Evolutionary conservation across 92 coral and sea anemone species (phyloP).

Genomic region (Epizoanthus stellaris): DNA sequence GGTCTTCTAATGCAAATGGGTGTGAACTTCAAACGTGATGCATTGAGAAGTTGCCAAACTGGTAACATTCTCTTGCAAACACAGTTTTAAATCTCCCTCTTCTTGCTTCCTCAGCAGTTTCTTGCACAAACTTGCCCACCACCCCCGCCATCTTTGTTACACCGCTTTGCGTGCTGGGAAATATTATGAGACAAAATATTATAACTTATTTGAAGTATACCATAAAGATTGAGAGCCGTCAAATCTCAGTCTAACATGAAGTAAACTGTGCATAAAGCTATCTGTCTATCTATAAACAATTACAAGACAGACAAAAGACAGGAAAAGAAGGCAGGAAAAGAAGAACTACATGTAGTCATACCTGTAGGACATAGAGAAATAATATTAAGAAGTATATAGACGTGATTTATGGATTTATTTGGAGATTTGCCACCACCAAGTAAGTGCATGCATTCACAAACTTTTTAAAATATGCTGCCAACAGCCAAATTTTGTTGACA

Average conservation of each 20-base stretch:
- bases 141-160: slow-evolving; percentile 7
- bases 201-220: slow-evolving; percentile 21
- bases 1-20: background rate
- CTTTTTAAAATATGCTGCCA: background rate
- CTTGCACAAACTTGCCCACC: slow-evolving; percentile 34
- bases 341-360: no score
- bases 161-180: slow-evolving; percentile 20
- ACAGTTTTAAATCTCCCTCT: slow-evolving; percentile 42
- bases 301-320: no score
- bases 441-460: slow-evolving; percentile 1
- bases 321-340: no score
- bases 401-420: slow-evolving; percentile 62
- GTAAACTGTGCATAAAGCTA: no score
- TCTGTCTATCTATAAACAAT: no score
- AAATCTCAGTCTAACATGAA: background rate
- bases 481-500: background rate
- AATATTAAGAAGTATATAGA: no score
- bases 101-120: slow-evolving; percentile 21
- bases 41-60: slow-evolving; percentile 3
- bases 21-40: slow-evolving; percentile 3
- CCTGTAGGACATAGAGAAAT: no score
- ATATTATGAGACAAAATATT: slow-evolving; percentile 4
- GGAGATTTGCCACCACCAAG: slow-evolving; percentile 82
- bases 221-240: background rate
- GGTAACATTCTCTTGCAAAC: slow-evolving; percentile 14